Base-by-base conservation (phyloP, 2,888 invertebrate species). In the Platerodrilus igneus region DNA sequence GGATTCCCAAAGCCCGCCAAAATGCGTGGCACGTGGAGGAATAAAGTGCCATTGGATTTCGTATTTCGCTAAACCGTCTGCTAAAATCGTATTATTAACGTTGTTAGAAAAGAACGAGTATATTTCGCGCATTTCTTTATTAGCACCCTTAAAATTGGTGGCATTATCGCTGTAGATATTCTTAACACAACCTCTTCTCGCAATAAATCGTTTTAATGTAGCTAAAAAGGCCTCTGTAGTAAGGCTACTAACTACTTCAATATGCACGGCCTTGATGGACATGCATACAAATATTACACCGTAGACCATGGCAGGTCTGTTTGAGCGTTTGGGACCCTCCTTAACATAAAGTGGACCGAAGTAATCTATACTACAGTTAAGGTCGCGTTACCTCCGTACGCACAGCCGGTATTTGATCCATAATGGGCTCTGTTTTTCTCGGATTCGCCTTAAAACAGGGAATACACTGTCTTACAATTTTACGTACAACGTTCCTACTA, bases 61-160 rank as follows among this genome's bases (percentile, higher is more conserved):
- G 8, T n/a, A 16, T n/a, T 30, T 9, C 9, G 8, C 3, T 2
- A 3, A 4, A 19, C 10, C 5, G 17, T 3, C 7, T 2, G 9
- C 10, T 14, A n/a, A 3, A 5, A 18, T 3, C 3, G 4, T 26
- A 26, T 13, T 13, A 26, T 26, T 9, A 13, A 2, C 3, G 13
- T 8, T 26, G n/a, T n/a, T n/a, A n/a, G n/a, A n/a, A n/a, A n/a
- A n/a, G n/a, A n/a, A n/a, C n/a, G n/a, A n/a, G n/a, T n/a, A n/a
- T n/a, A n/a, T n/a, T n/a, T n/a, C n/a, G 8, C 9, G 4, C 8
- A 26, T 8, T 30, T 30, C 30, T 6, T 9, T 9, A 4, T 45
- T 45, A 0, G 61, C 59, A 3, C 58, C 61, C 2, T 59, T 48
- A 31, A 62, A 64, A 33, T 62, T 65, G 1, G 57, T 56, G 3